phyloP scores from a whole-genome alignment of 64 coral and sea anemone genomes.

The Exaiptasia diaphana region DNA sequence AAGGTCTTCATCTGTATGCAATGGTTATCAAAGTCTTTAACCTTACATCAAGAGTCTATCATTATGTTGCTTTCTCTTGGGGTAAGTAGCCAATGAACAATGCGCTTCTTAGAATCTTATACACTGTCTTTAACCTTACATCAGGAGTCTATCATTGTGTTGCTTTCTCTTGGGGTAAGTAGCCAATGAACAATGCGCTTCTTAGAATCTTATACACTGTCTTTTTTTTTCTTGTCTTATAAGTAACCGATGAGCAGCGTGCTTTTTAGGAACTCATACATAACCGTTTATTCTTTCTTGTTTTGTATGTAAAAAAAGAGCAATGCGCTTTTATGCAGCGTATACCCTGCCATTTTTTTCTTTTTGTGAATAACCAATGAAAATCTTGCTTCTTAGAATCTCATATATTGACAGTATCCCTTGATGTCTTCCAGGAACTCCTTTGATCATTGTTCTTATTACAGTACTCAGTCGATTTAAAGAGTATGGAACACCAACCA shows the following conservation, averaged over 20 bases:
- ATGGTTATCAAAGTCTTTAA: conserved; percentile 87
- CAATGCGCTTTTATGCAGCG: too few species aligned
- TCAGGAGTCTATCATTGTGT: conserved; percentile 77
- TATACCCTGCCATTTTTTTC: too few species aligned
- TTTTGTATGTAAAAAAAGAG: too few species aligned
- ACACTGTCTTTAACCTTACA: conserved; percentile 45
- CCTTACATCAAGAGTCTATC: conserved; percentile 71
- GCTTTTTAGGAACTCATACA: too few species aligned
- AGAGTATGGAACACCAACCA: conserved; percentile 38
- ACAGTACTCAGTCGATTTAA: conserved; percentile 12
- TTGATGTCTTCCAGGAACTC: background rate
- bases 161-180: conserved; percentile 64
- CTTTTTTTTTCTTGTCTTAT: too few species aligned
- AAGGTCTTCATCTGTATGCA: conserved; percentile 68
- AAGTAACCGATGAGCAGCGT: too few species aligned
- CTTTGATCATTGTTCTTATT: conserved; percentile 10
- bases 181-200: too few species aligned
- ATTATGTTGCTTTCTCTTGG: conserved; percentile 63
- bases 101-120: too few species aligned
- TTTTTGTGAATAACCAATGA: too few species aligned
- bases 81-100: conserved; percentile 6
- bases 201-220: background rate
- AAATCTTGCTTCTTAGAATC: too few species aligned
- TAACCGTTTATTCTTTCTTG: too few species aligned
- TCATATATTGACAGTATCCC: too few species aligned